These are phyloP conservation scores for Galerucella nymphaeae DNA, from an alignment of 2,888 invertebrate genomes.

Conservation along the genomic window DNA sequence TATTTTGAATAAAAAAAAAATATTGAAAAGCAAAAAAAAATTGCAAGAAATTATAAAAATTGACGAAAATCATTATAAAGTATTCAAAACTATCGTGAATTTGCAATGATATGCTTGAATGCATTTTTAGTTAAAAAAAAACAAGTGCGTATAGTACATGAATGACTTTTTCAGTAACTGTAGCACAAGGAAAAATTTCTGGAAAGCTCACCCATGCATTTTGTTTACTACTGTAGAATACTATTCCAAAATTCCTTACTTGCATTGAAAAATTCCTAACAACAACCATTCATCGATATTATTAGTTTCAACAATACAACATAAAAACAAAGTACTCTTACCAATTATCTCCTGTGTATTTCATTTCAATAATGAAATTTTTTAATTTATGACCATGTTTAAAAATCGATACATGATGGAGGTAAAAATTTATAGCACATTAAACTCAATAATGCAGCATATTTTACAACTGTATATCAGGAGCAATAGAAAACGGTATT, in stretches of 20 bases:
- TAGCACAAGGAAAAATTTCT: too few species aligned
- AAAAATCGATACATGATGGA: background rate
- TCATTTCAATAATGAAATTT: background rate
- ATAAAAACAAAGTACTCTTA: background rate
- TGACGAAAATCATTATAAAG: too few species aligned
- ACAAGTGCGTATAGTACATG: too few species aligned
- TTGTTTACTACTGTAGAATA: too few species aligned
- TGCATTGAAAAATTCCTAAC: background rate
- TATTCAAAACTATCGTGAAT: too few species aligned
- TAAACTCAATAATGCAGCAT: background rate
- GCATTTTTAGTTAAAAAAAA: too few species aligned
- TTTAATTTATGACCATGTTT: background rate
- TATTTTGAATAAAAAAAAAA: too few species aligned
- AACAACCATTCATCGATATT: background rate
- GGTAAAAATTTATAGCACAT: background rate
- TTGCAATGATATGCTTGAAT: too few species aligned
- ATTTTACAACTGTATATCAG: background rate
- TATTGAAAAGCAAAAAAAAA: too few species aligned
- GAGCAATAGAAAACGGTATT: background rate
- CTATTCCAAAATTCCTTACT: background rate
- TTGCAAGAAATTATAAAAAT: too few species aligned
- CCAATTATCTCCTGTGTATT: background rate
- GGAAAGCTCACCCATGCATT: too few species aligned
- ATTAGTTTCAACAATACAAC: background rate
- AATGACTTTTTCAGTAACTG: too few species aligned